These are phyloP conservation scores for Limonius californicus DNA, from an alignment of 1,140 invertebrate species.

Conservation along the genomic window DNA sequence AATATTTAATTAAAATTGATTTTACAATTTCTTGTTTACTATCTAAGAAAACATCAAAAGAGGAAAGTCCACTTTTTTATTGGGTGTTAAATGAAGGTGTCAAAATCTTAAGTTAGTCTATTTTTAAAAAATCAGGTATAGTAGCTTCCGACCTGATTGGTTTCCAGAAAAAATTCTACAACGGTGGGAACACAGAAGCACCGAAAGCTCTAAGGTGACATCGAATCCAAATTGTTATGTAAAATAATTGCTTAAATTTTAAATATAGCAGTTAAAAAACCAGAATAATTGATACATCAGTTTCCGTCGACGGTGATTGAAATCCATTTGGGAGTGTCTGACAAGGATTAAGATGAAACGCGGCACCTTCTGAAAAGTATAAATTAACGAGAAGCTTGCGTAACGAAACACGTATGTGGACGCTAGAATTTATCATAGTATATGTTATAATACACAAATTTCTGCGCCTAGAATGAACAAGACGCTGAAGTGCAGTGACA, in stretches of 20 bases:
- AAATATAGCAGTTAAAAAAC: slow-evolving; percentile 19
- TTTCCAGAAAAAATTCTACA: too few species aligned
- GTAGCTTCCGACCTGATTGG: too few species aligned
- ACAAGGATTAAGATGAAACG: slow-evolving; percentile 33
- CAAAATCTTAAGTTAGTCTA: too few species aligned
- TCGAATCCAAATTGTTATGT: too few species aligned
- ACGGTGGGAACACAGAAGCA: too few species aligned
- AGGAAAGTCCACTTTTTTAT: too few species aligned
- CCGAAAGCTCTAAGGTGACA: too few species aligned
- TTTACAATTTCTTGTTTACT: too few species aligned
- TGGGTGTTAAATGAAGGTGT: too few species aligned
- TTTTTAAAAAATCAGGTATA: too few species aligned
- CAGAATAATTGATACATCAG: slow-evolving; percentile 31
- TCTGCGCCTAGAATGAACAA: not conserved
- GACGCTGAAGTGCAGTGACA: not conserved
- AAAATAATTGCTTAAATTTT: not conserved
- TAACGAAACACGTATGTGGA: slow-evolving; percentile 22
- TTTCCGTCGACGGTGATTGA: slow-evolving; percentile 31
- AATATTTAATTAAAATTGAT: too few species aligned
- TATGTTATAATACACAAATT: not conserved
- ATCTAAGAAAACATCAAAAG: too few species aligned
- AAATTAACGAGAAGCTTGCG: slow-evolving; percentile 32
- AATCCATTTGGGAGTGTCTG: slow-evolving; percentile 25
- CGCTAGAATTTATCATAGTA: slow-evolving; percentile 4
- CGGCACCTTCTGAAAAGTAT: slow-evolving; percentile 31